phyloP scores from a whole-genome alignment of 2,113 vertebrate species.

The Ovis aries region DNA sequence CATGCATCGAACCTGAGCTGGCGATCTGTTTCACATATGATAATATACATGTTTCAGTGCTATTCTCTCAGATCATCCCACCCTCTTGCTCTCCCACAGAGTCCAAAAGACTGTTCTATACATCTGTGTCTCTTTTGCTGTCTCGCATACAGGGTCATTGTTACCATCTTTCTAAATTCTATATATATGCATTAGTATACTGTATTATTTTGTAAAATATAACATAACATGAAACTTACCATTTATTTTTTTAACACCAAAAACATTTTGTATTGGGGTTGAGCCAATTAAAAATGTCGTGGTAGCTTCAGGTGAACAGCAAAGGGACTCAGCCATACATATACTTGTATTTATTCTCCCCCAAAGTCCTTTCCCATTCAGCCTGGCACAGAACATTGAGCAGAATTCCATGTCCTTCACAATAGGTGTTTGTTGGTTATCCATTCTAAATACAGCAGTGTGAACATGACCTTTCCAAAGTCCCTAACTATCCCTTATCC shows the following conservation, averaged over 20 bases:
- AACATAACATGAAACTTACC: background rate
- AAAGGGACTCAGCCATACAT: background rate
- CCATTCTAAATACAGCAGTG: background rate
- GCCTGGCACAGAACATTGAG: background rate
- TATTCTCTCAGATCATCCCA: background rate
- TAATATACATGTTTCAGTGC: background rate
- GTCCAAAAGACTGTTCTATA: background rate
- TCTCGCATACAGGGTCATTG: rapidly evolving
- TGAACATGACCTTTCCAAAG: background rate
- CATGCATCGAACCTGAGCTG: background rate
- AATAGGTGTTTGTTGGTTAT: background rate
- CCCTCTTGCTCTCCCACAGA: background rate
- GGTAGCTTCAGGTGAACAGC: background rate
- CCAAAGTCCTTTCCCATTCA: background rate
- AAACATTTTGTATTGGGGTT: background rate
- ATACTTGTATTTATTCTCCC: background rate
- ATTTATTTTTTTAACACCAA: background rate
- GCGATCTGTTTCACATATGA: background rate
- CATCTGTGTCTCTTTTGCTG: background rate
- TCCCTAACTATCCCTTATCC: background rate
- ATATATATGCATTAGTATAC: background rate
- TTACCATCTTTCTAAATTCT: background rate
- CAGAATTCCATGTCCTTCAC: background rate
- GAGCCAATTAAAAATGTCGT: background rate
- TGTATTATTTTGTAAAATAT: background rate